phyloP scores from a whole-genome alignment of 2,113 vertebrate genomes.

The Pollachius pollachius region DNA sequence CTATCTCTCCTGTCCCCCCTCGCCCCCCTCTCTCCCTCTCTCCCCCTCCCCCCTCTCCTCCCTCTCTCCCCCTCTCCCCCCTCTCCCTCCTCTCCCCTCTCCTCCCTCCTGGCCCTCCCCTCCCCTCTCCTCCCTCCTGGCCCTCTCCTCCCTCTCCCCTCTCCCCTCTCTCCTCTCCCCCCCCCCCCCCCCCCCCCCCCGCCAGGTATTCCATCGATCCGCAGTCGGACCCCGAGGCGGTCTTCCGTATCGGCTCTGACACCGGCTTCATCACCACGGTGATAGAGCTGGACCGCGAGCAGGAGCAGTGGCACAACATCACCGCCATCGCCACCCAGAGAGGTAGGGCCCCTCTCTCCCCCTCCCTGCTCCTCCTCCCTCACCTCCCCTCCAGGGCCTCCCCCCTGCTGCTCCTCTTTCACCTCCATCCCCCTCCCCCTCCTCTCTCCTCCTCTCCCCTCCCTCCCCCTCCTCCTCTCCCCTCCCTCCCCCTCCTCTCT shows the following conservation, averaged over 20 bases:
- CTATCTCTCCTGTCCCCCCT: not conserved
- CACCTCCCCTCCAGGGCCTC: too few species aligned
- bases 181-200: not conserved
- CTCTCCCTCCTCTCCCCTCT: too few species aligned
- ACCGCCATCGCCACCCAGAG: conserved; percentile 86
- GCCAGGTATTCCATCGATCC: conserved; percentile 84
- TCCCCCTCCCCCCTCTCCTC: not conserved
- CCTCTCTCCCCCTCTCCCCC: not conserved
- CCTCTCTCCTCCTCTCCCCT: too few species aligned
- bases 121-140: not conserved
- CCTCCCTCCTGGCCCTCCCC: not conserved
- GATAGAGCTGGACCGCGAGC: conserved; percentile 82
- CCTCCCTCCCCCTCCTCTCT: too few species aligned
- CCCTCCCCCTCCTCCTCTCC: too few species aligned
- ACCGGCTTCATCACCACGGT: conserved; percentile 81
- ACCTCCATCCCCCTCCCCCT: too few species aligned
- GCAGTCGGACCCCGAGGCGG: conserved; percentile 80
- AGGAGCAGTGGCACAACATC: conserved; percentile 84
- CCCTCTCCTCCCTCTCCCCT: conserved; percentile 6
- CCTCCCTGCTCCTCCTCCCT: not conserved
- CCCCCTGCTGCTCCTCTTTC: too few species aligned
- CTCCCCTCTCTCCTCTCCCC: not conserved
- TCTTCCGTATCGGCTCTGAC: conserved; percentile 85
- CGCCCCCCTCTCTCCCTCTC: too few species aligned
- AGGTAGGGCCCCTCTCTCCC: conserved; percentile 67